Conservation (phyloP, 2,888 invertebrate species). For the Sericinus montela region DNA sequence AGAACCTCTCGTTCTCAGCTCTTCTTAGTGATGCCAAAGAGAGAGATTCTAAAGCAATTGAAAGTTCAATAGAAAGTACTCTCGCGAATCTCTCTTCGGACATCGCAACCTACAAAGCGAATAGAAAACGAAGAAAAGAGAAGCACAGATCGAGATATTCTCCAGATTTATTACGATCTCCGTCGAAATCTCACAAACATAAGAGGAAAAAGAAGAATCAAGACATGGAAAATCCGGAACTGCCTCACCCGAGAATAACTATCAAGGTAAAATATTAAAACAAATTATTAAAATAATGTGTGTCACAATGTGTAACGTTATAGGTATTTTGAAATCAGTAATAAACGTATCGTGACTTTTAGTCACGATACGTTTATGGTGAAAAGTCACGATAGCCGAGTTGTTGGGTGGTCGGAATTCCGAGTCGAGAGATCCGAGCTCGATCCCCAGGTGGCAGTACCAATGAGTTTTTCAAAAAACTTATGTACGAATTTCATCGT, state of each 20-base stretch:
- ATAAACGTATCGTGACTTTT: too few relatives aligned
- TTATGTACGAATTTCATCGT: too few relatives aligned
- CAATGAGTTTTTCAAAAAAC: too few relatives aligned
- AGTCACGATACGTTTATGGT: too few relatives aligned
- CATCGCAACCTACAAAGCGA: constrained; percentile 78
- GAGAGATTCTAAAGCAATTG: constrained; percentile 65
- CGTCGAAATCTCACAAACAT: constrained; percentile 87
- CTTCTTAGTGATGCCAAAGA: constrained; percentile 63
- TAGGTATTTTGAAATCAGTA: too few relatives aligned
- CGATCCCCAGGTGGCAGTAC: too few relatives aligned
- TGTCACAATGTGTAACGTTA: too few relatives aligned
- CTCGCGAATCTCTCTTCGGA: constrained; percentile 69
- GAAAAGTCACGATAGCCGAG: too few relatives aligned
- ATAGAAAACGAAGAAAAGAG: constrained; percentile 85
- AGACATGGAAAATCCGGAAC: constrained; percentile 77
- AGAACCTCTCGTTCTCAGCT: constrained; percentile 72
- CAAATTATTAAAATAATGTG: too few relatives aligned
- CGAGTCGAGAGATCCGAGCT: too few relatives aligned
- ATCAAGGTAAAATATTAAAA: constrained; percentile 80
- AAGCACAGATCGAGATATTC: constrained; percentile 88
- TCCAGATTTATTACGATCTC: constrained; percentile 82
- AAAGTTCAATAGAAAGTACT: constrained; percentile 68
- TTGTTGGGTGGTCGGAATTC: too few relatives aligned
- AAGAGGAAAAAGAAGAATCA: constrained; percentile 89
- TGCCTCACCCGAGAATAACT: constrained; percentile 86